Conservation (phyloP, 2,113 vertebrate species). For the Aphelocoma coerulescens region DNA sequence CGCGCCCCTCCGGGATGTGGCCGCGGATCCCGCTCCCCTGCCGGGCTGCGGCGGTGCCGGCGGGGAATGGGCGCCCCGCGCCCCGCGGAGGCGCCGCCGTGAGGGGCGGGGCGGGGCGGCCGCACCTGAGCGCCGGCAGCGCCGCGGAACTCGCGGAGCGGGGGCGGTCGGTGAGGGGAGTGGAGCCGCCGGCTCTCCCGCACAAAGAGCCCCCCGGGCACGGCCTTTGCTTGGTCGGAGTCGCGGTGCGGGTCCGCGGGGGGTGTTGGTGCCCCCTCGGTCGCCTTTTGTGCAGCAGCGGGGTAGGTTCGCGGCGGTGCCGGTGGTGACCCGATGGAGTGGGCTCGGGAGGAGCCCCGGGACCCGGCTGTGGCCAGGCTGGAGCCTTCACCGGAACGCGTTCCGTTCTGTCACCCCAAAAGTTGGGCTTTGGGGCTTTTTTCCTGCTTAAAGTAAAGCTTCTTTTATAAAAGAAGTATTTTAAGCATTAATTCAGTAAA, state of each 20-base stretch:
- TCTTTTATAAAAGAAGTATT: background rate
- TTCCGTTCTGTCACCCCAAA: background rate
- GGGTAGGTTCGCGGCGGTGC: background rate
- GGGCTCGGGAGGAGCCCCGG: background rate
- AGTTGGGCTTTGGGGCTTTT: background rate
- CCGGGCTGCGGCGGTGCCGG: no score
- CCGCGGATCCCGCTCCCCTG: no score
- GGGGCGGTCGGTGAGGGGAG: background rate
- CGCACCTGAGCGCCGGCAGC: background rate
- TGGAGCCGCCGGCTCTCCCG: background rate
- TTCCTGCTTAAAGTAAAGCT: background rate
- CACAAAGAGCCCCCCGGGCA: background rate
- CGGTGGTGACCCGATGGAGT: background rate
- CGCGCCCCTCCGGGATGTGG: no score
- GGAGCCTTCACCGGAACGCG: background rate
- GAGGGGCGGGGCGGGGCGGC: background rate
- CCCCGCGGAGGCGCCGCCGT: background rate
- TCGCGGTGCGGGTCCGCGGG: no score
- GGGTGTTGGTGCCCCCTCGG: background rate
- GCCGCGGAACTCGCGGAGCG: background rate
- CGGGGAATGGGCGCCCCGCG: background rate
- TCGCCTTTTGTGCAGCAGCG: background rate
- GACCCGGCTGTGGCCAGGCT: background rate
- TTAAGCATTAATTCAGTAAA: background rate
- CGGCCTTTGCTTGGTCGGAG: background rate